phyloP scores from a whole-genome alignment of 1,140 invertebrate species.

The Meloidogyne exigua region DNA sequence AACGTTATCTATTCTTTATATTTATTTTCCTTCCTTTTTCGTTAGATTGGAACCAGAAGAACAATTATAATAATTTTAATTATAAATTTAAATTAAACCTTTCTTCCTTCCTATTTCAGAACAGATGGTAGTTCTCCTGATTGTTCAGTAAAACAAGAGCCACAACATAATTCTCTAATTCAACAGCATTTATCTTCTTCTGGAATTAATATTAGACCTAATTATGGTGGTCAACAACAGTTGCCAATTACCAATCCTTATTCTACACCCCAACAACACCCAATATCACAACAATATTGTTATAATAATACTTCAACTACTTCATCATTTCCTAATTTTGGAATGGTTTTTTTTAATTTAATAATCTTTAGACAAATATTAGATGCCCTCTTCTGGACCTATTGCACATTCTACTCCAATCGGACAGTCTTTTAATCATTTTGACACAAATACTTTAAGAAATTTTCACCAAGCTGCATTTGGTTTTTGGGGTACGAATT shows the following conservation, averaged over 20 bases:
- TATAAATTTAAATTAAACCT: too few relatives aligned
- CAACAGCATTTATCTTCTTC: not conserved
- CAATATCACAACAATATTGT: not conserved
- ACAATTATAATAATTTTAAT: too few relatives aligned
- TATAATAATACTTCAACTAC: not conserved
- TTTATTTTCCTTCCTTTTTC: too few relatives aligned
- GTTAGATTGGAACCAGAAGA: too few relatives aligned
- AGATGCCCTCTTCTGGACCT: not conserved
- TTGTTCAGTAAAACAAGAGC: not conserved
- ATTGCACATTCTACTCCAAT: slow-evolving; percentile 22
- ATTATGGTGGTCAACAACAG: not conserved
- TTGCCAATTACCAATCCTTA: not conserved
- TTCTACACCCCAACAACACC: not conserved
- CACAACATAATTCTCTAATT: not conserved
- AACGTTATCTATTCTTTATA: too few relatives aligned
- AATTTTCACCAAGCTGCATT: not conserved
- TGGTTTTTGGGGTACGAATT: not conserved
- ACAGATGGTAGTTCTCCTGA: not conserved
- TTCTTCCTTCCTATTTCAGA: too few relatives aligned
- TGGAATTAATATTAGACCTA: not conserved
- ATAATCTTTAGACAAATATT: not conserved
- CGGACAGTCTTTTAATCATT: not conserved
- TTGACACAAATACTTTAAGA: not conserved
- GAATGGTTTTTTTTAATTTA: not conserved
- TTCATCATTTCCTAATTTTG: not conserved